Conservation (phyloP, 2,113 vertebrate species). For the Poicephalus gulielmi region DNA sequence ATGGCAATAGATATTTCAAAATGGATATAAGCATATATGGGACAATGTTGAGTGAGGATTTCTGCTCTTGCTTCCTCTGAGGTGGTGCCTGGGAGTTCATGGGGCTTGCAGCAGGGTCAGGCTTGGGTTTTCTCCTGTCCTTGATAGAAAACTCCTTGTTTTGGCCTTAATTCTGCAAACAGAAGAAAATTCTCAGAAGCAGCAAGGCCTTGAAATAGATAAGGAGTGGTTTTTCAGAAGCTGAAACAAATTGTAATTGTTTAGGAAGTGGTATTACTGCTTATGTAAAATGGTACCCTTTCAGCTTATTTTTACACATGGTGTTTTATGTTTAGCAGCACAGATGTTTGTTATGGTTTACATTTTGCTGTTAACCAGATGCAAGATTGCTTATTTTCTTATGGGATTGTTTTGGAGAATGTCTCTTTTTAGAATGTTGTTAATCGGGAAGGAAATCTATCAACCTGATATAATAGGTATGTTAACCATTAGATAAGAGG, state of each 20-base stretch:
- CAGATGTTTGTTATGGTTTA: conserved; percentile 56
- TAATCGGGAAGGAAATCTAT: conserved; percentile 55
- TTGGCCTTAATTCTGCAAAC: not conserved
- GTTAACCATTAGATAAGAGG: conserved; percentile 50
- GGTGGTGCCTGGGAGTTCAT: not conserved
- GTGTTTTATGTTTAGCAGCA: conserved; percentile 24
- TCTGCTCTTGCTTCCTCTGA: not conserved
- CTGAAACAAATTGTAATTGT: not conserved
- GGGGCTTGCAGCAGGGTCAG: not conserved
- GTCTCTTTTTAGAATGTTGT: conserved; percentile 9
- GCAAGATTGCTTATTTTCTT: conserved; percentile 48
- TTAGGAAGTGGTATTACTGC: conserved; percentile 35
- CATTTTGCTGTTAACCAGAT: not conserved
- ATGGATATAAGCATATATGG: not conserved
- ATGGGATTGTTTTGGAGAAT: conserved; percentile 8
- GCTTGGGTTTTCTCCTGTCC: not conserved
- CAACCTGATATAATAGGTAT: conserved; percentile 41
- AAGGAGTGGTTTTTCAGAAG: not conserved
- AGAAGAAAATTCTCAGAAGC: not conserved
- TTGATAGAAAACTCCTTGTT: not conserved
- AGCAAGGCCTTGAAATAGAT: not conserved
- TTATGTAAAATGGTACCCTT: conserved; percentile 25
- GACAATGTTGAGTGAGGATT: not conserved
- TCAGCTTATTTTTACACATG: conserved; percentile 49
- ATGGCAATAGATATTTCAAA: not conserved